Evolutionary conservation across 2,888 invertebrate species (phyloP).

Genomic region (Stramonita haemastoma): DNA sequence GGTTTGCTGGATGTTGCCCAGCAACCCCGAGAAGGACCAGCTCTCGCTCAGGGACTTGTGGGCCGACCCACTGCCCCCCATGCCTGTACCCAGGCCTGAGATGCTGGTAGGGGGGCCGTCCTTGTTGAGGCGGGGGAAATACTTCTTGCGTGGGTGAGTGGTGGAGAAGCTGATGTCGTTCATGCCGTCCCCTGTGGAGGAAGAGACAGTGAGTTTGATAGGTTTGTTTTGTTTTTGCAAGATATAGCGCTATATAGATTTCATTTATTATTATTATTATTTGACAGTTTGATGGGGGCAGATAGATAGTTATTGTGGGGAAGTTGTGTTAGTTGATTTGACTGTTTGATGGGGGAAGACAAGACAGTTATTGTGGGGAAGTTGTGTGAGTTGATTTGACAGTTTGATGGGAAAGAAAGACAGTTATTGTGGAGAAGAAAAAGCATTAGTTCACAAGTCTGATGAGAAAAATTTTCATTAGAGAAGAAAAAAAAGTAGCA

Average conservation of each 20-base stretch:
- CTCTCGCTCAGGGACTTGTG: conserved; percentile 68
- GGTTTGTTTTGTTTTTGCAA: neutral
- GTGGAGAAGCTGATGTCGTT: conserved; percentile 76
- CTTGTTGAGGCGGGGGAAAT: conserved; percentile 51
- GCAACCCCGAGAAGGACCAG: conserved; percentile 80
- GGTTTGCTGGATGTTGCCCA: conserved; percentile 67
- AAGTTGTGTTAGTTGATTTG: too few species aligned
- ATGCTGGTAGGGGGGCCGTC: neutral
- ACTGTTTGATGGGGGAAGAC: too few species aligned
- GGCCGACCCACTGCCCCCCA: neutral
- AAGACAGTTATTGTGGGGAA: too few species aligned
- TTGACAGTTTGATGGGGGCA: neutral
- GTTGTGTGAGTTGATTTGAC: too few species aligned
- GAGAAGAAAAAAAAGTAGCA: too few species aligned
- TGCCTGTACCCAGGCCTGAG: conserved; percentile 37
- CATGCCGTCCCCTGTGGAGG: conserved; percentile 70
- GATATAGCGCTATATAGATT: too few species aligned
- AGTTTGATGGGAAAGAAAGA: too few species aligned
- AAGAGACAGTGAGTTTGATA: neutral
- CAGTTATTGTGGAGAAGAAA: too few species aligned
- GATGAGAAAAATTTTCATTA: too few species aligned
- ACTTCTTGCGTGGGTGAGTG: conserved; percentile 62
- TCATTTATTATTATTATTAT: too few species aligned
- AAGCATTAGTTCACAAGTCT: too few species aligned
- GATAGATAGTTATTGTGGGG: too few species aligned